Evolutionary conservation across 1,140 invertebrate genomes (phyloP).

Genomic region (Zaprionus nigranus): DNA sequence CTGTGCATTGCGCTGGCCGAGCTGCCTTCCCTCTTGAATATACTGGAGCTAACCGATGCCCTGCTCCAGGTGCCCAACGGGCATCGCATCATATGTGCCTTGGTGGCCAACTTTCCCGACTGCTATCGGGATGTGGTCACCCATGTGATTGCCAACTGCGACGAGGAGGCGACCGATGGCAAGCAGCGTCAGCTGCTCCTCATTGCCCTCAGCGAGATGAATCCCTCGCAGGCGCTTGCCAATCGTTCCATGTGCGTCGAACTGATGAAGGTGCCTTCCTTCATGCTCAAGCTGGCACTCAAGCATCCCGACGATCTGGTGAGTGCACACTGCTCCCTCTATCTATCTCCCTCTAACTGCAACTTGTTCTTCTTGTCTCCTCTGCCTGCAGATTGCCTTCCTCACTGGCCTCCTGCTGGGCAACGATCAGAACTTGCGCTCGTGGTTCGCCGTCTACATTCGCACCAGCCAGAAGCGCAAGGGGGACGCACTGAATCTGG

Average conservation of each 20-base stretch:
- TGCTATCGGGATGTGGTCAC: constrained; percentile 95
- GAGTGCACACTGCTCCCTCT: constrained; percentile 13
- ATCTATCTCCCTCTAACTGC: background rate
- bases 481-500: constrained; percentile 89
- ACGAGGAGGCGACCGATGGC: constrained; percentile 94
- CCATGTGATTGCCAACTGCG: constrained; percentile 93
- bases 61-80: constrained; percentile 96
- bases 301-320: constrained; percentile 83
- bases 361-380: too few relatives aligned
- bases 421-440: constrained; percentile 94
- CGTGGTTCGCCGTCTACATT: constrained; percentile 96
- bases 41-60: constrained; percentile 93
- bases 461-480: constrained; percentile 95
- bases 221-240: constrained; percentile 92
- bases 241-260: constrained; percentile 94
- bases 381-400: constrained; percentile 89
- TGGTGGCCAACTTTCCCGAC: constrained; percentile 96
- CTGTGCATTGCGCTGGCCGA: constrained; percentile 97
- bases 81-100: constrained; percentile 93
- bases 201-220: constrained; percentile 94
- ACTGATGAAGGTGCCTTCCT: constrained; percentile 93
- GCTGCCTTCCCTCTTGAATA: constrained; percentile 93
- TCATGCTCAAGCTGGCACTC: constrained; percentile 80
- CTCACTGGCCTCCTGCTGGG: constrained; percentile 95
- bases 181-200: constrained; percentile 90